These are phyloP conservation scores for Blastomussa wellsi DNA, from an alignment of 92 coral and sea anemone species.

Conservation along the genomic window DNA sequence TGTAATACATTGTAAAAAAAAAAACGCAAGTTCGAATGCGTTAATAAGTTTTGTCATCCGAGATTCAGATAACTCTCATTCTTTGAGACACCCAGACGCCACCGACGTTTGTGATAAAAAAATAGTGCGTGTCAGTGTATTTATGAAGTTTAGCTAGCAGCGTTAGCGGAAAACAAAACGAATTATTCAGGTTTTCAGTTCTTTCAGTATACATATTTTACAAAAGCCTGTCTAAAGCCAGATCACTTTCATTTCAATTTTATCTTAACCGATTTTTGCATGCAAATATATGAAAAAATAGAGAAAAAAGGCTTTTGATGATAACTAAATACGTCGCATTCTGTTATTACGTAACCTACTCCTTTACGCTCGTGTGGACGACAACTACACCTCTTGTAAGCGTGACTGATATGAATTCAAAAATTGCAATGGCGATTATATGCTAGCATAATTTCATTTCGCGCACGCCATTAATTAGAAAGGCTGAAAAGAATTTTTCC, in stretches of 20 bases:
- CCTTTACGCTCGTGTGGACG: background rate
- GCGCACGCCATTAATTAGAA: too few relatives aligned
- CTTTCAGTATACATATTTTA: background rate
- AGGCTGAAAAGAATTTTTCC: too few relatives aligned
- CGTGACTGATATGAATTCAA: too few relatives aligned
- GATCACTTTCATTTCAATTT: background rate
- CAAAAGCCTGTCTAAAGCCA: background rate
- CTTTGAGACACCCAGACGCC: background rate
- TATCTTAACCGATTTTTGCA: background rate
- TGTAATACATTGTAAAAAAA: background rate
- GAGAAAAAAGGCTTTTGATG: background rate
- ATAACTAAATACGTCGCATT: background rate
- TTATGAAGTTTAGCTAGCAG: background rate
- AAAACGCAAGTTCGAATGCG: background rate
- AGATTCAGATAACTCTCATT: background rate
- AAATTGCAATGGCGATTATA: too few relatives aligned
- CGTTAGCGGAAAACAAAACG: background rate
- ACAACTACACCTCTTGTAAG: too few relatives aligned
- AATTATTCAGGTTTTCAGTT: background rate
- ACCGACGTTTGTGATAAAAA: background rate
- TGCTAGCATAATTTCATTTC: too few relatives aligned
- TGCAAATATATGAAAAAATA: too few relatives aligned
- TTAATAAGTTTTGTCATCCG: background rate
- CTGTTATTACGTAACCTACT: background rate
- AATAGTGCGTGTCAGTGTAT: background rate